Base-by-base conservation (phyloP, 2,888 invertebrate genomes). In the Teleiodes luculella region DNA sequence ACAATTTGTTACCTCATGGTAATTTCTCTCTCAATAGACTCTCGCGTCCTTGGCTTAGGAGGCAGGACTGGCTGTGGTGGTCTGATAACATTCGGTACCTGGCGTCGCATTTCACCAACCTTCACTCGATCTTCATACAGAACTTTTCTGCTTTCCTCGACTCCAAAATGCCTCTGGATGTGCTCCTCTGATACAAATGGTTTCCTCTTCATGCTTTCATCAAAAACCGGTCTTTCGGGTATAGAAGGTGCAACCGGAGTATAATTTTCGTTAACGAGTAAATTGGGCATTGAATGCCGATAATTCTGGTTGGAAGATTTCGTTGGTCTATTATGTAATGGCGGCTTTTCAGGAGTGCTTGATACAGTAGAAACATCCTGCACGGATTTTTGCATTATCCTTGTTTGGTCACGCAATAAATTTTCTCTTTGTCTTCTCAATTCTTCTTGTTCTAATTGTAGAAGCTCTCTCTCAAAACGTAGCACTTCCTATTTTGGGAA, bases 381-480 rank as follows among this genome's bases (percentile, higher is more conserved):
- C 35, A 93, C 85, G 0, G 94, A 94, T 52, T 91, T 90, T 61
- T 91, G 90, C 53, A 91, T 85, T 57, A 92, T 83, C 1, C 91
- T 82, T n/a, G 91, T 92, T 67, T 93, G 90, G 68, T 94, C 94
- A 39, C 93, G 91, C 16, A 94, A 83, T 8, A 95, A 81, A 72
- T 94, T 95, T 66, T 94, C 95, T 10, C 94, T 90, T 70, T 95
- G 94, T 2, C 95, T 89, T 61, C 94, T 92, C 10, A 95, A 71
- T 72, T 95, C 95, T 73, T 95, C 95, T 75, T 94, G 94, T 72
- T 96, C 95, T 45, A 94, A 78, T 74, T 95, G 95, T 3, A 95
- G 78, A 1, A 95, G 86, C 79, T 95, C 95, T 43, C 95, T 91
- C 82, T 95, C 95, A 59, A 95, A 95, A 61, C 95, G 93, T 31